These are phyloP conservation scores for Eilema caniola DNA, from an alignment of 2,888 invertebrate species.

Conservation along the genomic window DNA sequence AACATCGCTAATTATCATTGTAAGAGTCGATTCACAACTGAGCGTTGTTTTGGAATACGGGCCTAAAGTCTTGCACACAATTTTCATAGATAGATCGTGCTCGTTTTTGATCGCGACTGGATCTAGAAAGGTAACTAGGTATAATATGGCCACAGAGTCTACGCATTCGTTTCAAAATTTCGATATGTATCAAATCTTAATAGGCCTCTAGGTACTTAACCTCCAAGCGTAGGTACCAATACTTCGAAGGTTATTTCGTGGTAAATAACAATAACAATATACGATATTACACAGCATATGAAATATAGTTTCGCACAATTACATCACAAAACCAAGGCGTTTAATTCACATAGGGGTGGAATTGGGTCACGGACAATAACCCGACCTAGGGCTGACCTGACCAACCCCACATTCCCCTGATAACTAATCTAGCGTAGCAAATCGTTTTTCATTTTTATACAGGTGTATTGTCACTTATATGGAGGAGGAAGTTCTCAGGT, in stretches of 20 bases:
- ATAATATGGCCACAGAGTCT: too few relatives aligned
- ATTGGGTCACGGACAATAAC: constrained; percentile 45
- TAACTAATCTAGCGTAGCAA: constrained; percentile 32
- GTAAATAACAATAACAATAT: neutral
- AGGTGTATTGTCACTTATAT: neutral
- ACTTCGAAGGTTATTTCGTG: neutral
- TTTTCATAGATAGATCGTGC: too few relatives aligned
- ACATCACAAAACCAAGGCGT: constrained; percentile 31
- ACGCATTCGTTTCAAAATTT: too few relatives aligned
- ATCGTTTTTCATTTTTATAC: constrained; percentile 8
- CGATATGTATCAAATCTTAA: neutral
- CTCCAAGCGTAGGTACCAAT: neutral
- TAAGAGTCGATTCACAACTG: too few relatives aligned
- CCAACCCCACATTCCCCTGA: constrained; percentile 39
- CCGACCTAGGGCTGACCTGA: constrained; percentile 48
- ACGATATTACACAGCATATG: neutral
- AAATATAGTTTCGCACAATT: constrained; percentile 14
- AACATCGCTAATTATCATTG: too few relatives aligned
- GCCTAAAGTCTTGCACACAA: too few relatives aligned
- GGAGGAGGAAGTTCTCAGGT: neutral
- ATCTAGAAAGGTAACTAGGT: too few relatives aligned
- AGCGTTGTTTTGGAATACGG: too few relatives aligned
- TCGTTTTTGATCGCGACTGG: too few relatives aligned
- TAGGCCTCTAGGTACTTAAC: neutral
- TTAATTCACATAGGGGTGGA: constrained; percentile 29